Conservation (phyloP, 2,113 vertebrate species). For the Cryptotis parvus region DNA sequence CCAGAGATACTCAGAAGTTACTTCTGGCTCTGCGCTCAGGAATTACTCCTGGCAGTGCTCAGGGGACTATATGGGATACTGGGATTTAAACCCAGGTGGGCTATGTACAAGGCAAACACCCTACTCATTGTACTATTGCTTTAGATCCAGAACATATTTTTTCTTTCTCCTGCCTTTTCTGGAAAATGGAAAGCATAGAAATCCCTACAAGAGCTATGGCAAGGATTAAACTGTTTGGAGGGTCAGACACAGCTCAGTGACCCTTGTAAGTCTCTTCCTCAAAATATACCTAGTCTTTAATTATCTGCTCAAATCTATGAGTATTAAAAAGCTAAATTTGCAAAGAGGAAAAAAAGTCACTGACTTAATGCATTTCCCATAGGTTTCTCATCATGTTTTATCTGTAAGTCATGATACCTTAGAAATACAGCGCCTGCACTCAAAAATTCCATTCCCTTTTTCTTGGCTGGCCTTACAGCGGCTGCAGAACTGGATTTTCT, state of each 20-base stretch:
- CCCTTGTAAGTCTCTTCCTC: background rate
- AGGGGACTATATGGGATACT: no score
- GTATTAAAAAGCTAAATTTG: constrained; percentile 31
- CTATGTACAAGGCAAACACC: no score
- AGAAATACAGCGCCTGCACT: background rate
- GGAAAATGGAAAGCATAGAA: background rate
- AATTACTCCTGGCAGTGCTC: no score
- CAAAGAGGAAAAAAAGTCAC: background rate
- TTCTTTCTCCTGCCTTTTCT: background rate
- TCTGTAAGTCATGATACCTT: background rate
- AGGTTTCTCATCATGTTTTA: constrained; percentile 12
- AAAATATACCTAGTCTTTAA: background rate
- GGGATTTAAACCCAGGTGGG: no score
- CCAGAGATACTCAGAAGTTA: no score
- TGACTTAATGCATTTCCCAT: constrained; percentile 38
- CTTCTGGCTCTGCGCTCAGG: no score
- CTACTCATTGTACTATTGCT: no score
- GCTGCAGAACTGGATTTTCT: background rate
- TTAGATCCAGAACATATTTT: no score
- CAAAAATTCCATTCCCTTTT: background rate
- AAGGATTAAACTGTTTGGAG: background rate
- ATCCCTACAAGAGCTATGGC: background rate
- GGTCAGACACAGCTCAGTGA: background rate
- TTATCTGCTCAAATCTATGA: constrained; percentile 36
- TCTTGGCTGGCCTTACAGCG: background rate